These are phyloP conservation scores for Nasonia vitripennis DNA, from an alignment of 1,140 invertebrate species.

Conservation along the genomic window DNA sequence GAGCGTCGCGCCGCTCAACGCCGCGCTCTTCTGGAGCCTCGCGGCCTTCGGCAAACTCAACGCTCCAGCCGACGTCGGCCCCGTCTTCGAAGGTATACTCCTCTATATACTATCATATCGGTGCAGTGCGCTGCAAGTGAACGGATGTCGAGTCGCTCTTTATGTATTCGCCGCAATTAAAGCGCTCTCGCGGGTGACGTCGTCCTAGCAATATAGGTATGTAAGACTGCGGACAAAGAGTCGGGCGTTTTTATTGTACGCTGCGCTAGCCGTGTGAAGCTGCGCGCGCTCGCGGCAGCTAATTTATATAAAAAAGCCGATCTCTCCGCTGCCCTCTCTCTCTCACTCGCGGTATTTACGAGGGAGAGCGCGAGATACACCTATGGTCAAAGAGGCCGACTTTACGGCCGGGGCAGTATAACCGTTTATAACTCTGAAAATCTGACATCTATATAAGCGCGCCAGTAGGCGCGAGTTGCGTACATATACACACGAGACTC, in stretches of 20 bases:
- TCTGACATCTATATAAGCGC: constrained; percentile 50
- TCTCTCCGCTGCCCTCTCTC: not conserved
- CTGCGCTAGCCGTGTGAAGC: not conserved
- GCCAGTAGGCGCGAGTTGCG: constrained; percentile 25
- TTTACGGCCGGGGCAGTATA: constrained; percentile 45
- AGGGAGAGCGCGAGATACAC: not conserved
- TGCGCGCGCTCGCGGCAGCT: not conserved
- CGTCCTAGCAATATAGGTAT: no score
- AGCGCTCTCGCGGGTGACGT: not conserved
- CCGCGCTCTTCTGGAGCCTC: constrained; percentile 51
- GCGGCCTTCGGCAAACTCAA: constrained; percentile 43
- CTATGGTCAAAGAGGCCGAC: constrained; percentile 49
- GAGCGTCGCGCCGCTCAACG: constrained; percentile 38
- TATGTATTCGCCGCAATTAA: not conserved
- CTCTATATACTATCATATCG: not conserved
- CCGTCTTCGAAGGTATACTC: constrained; percentile 31
- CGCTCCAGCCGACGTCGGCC: not conserved
- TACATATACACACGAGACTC: not conserved
- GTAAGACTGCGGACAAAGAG: not conserved
- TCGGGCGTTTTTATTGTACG: no score
- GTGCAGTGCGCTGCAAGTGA: not conserved
- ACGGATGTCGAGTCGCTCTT: not conserved
- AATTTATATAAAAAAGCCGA: constrained; percentile 36
- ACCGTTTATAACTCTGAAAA: constrained; percentile 52
- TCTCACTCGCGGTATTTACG: constrained; percentile 44